These are phyloP conservation scores for Xiphophorus couchianus DNA, from an alignment of 2,113 vertebrate species.

Conservation along the genomic window DNA sequence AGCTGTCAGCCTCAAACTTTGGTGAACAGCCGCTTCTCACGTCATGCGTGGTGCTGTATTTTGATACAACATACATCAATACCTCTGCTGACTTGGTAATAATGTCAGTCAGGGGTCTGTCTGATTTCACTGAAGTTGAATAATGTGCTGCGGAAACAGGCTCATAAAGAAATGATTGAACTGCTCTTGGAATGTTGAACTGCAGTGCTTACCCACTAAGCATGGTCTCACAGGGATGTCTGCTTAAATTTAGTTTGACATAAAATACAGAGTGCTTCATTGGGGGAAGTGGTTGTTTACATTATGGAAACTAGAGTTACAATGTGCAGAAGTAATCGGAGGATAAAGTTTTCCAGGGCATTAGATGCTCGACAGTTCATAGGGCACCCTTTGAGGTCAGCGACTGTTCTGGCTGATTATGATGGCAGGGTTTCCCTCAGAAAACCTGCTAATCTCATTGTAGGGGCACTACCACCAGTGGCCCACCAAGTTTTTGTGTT, in stretches of 20 bases:
- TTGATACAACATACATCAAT: constrained; percentile 13
- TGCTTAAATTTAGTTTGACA: background rate
- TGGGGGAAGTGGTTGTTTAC: no score
- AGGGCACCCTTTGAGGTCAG: background rate
- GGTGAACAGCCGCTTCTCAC: constrained; percentile 17
- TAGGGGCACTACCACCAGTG: no score
- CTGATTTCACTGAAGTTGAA: background rate
- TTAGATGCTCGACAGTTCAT: background rate
- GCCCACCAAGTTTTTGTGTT: no score
- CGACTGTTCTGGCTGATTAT: background rate
- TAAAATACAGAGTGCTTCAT: background rate
- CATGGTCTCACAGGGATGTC: background rate
- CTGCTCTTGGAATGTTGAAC: background rate
- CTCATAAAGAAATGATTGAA: background rate
- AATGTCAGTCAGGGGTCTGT: background rate
- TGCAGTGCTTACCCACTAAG: background rate
- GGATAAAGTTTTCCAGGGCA: background rate
- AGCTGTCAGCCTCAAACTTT: constrained; percentile 18
- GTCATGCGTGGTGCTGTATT: constrained; percentile 19
- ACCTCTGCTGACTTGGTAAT: background rate
- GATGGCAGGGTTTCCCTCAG: no score
- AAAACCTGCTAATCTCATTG: no score
- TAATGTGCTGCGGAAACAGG: background rate
- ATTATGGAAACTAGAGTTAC: background rate
- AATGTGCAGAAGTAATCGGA: background rate